These are phyloP conservation scores for Xestia xanthographa DNA, from an alignment of 2,888 invertebrate species.

Conservation along the genomic window DNA sequence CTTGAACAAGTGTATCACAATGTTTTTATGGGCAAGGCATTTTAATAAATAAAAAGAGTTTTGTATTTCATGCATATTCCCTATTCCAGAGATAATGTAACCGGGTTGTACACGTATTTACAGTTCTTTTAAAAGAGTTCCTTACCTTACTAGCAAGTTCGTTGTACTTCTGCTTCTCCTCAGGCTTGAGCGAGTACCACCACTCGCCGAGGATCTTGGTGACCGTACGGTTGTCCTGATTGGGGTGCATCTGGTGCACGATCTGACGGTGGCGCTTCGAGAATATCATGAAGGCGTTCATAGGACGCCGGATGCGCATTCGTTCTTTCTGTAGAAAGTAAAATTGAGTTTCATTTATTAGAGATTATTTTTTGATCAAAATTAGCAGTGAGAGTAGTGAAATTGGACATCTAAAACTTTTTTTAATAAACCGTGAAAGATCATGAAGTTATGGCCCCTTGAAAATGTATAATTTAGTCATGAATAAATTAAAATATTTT, in stretches of 20 bases:
- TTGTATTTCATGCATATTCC: too few species aligned
- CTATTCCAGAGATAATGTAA: too few species aligned
- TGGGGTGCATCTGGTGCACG: slow-evolving; percentile 98
- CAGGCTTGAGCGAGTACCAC: slow-evolving; percentile 99
- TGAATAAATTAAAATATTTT: background rate
- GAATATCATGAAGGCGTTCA: slow-evolving; percentile 99
- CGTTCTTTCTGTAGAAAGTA: slow-evolving; percentile 83
- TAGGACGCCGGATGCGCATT: slow-evolving; percentile 97
- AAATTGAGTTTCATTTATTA: background rate
- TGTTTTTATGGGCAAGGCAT: too few species aligned
- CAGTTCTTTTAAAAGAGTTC: slow-evolving; percentile 36
- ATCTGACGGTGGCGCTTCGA: slow-evolving; percentile 99
- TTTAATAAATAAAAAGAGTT: too few species aligned
- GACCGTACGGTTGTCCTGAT: slow-evolving; percentile 99
- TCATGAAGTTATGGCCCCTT: too few species aligned
- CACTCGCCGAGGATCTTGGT: slow-evolving; percentile 99
- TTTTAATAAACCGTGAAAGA: background rate
- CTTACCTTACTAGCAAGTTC: slow-evolving; percentile 97
- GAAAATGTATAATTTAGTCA: background rate
- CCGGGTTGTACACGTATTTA: too few species aligned
- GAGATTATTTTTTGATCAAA: background rate
- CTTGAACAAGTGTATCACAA: too few species aligned
- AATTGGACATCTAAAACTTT: background rate
- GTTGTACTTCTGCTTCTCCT: slow-evolving; percentile 99
- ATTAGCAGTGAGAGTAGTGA: background rate